Base-by-base conservation (phyloP, 2,797 vertebrate species). In the Fringilla coelebs region DNA sequence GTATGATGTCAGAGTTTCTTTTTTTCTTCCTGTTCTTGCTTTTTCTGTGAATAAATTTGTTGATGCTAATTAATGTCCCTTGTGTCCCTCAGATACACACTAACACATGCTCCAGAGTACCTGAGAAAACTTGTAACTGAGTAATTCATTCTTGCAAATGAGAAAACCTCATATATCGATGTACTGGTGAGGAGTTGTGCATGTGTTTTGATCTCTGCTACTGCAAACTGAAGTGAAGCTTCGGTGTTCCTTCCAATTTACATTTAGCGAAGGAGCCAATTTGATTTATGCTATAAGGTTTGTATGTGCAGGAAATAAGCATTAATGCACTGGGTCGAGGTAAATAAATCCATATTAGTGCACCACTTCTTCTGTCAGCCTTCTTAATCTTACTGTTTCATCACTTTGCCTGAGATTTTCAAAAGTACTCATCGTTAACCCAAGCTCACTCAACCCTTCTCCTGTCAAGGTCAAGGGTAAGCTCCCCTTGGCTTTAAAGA, bases 351-450 rank as follows among this genome's bases (percentile, higher is more conserved):
- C 67, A 40, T 61, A 68, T 65, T 77, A 77, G 54, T 65, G 54
- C n/a, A 41, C 61, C 36, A 66, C 73, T 85, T 82, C 58, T 91
- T 75, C 75, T 94, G 86, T 65, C 93, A 94, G 54, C 70, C 36
- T 62, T 54, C 79, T 80, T 94, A 94, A 94, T 96, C 87, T 93
- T 90, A 62, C 13, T 62, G 48, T 92, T 97, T 96, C 87, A 96
- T 61, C 90, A 89, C 68, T 74, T 93, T 83, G 73, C 73, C 68
- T 91, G 73, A 74, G 75, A 89, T 89, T 93, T 94, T 80, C 68
- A 71, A 46, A 90, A 83, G n/a, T 61, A 20, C 62, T 91, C 29
- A 3, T 38, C 22, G 12, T 60, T 91, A 90, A 77, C 62, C 17
- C 52, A 77, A 76, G 32, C 43, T 87, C 66, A 71, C 41, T 57